Evolutionary conservation across 2,888 invertebrate genomes (phyloP).

Genomic region (Caenorhabditis virilis): DNA sequence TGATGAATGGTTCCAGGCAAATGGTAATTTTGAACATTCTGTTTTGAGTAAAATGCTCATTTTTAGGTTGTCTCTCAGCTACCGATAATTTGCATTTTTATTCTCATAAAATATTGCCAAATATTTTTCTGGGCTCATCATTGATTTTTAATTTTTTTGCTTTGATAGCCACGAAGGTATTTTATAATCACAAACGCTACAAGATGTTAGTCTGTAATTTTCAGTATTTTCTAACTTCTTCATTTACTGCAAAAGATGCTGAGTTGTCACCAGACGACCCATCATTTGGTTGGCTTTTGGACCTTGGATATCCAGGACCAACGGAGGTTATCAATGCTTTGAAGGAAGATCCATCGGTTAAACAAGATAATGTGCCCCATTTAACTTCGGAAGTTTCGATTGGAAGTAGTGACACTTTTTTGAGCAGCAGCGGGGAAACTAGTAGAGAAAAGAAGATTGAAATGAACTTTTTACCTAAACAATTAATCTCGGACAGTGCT

Average conservation of each 20-base stretch:
- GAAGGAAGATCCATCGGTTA: too few relatives aligned
- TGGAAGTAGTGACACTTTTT: too few relatives aligned
- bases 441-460: background rate
- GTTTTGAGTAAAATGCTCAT: background rate
- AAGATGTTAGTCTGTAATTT: background rate
- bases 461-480: background rate
- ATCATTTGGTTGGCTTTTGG: background rate
- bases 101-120: too few relatives aligned
- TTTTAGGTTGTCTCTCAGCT: background rate
- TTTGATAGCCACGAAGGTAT: background rate
- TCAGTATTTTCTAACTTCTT: background rate
- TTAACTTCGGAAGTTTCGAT: too few relatives aligned
- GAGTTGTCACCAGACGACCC: background rate
- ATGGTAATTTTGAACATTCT: slow-evolving; percentile 3
- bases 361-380: too few relatives aligned
- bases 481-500: background rate
- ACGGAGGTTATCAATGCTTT: too few relatives aligned
- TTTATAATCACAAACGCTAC: too few relatives aligned
- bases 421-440: too few relatives aligned
- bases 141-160: background rate
- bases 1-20: slow-evolving; percentile 16
- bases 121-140: too few relatives aligned
- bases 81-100: too few relatives aligned
- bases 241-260: background rate
- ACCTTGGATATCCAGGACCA: background rate